These are phyloP conservation scores for Cryptosula pallasiana DNA, from an alignment of 2,888 invertebrate species.

Conservation along the genomic window DNA sequence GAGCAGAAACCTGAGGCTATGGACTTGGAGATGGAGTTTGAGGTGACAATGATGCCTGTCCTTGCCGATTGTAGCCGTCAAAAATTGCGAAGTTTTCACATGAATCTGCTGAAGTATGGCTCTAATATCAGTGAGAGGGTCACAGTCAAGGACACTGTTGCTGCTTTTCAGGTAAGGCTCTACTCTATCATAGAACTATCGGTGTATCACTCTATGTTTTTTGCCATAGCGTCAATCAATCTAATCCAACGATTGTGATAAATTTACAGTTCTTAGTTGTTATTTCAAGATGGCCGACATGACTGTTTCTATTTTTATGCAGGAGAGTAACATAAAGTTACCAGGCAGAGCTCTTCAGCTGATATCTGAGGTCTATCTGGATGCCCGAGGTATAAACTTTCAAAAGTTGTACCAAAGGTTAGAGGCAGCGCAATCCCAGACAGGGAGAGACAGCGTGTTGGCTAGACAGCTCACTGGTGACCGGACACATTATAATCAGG, in stretches of 20 bases:
- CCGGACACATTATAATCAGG: not conserved
- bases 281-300: too few species aligned
- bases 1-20: not conserved
- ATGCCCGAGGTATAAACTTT: slow-evolving; percentile 40
- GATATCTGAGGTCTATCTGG: slow-evolving; percentile 38
- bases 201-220: too few species aligned
- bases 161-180: slow-evolving; percentile 27
- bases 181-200: too few species aligned
- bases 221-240: too few species aligned
- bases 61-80: slow-evolving; percentile 42
- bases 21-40: slow-evolving; percentile 21
- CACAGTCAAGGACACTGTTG: slow-evolving; percentile 38
- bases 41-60: slow-evolving; percentile 15
- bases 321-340: slow-evolving; percentile 43
- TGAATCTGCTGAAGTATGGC: slow-evolving; percentile 41
- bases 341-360: slow-evolving; percentile 36
- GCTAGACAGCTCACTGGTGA: slow-evolving; percentile 29
- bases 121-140: slow-evolving; percentile 39
- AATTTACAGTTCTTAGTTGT: too few species aligned
- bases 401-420: slow-evolving; percentile 40
- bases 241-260: too few species aligned
- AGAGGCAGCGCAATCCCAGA: slow-evolving; percentile 38
- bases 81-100: slow-evolving; percentile 42
- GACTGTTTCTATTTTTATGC: too few species aligned
- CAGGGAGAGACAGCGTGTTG: slow-evolving; percentile 47